A percentile compares a stretch with the other conserved stretches of the same genome.
Conservation (phyloP, 1,140 invertebrate genomes). For the Ganaspis sp. region DNA sequence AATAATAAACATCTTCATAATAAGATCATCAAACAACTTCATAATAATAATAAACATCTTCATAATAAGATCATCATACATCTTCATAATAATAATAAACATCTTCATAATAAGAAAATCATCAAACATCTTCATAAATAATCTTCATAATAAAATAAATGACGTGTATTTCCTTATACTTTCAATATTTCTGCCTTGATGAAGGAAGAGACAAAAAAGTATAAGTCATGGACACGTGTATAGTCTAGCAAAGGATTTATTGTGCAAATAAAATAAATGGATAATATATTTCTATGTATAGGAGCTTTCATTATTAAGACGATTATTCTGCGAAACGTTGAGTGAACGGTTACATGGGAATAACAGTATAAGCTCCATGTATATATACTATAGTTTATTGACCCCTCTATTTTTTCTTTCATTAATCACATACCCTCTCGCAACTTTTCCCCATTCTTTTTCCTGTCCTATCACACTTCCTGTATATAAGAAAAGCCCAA, state of each 20-base stretch:
- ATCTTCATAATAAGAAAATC: no score
- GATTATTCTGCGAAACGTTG: background rate
- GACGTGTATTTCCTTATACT: no score
- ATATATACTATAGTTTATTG: background rate
- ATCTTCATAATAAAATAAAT: no score
- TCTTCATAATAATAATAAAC: no score
- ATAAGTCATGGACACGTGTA: background rate
- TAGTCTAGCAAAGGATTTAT: background rate
- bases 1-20: no score
- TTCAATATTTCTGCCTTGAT: background rate
- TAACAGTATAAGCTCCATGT: background rate
- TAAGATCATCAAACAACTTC: no score
- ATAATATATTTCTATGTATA: background rate
- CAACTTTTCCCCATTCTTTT: background rate
- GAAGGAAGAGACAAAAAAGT: background rate
- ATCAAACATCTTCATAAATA: no score
- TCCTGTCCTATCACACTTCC: background rate
- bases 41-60: no score
- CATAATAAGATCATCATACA: no score
- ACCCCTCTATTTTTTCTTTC: background rate
- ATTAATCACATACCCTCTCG: background rate
- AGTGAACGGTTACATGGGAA: background rate
- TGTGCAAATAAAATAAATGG: background rate
- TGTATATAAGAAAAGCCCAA: background rate
- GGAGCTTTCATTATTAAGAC: conserved; percentile 1